Conservation (phyloP, 2,888 invertebrate genomes). For the Dolichopus griseipennis region DNA sequence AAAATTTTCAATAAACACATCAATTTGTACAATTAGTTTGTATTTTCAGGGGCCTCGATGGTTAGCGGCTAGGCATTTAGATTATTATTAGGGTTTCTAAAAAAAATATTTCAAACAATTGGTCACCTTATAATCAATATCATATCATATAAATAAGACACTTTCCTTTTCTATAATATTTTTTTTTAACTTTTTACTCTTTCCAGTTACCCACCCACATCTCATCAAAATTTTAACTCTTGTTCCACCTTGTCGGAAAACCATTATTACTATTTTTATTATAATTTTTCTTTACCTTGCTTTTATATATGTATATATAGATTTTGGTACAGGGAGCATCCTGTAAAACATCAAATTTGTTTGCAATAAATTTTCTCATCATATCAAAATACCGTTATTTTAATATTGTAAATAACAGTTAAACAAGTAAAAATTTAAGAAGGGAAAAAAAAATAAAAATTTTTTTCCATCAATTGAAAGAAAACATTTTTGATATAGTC, state of each 20-base stretch:
- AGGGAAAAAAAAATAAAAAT: background rate
- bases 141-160: too few relatives aligned
- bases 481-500: background rate
- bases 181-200: too few relatives aligned
- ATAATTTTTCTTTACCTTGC: background rate
- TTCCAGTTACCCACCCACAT: too few relatives aligned
- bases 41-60: too few relatives aligned
- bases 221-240: background rate
- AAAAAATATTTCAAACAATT: too few relatives aligned
- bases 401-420: background rate
- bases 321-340: background rate
- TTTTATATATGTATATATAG: background rate
- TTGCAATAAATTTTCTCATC: slow-evolving; percentile 8
- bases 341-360: slow-evolving; percentile 1
- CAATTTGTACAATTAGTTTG: too few relatives aligned
- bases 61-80: too few relatives aligned
- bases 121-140: too few relatives aligned
- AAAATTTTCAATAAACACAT: too few relatives aligned
- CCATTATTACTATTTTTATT: background rate
- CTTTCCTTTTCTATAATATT: too few relatives aligned
- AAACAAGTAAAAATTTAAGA: background rate
- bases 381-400: slow-evolving; percentile 4
- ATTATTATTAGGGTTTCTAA: too few relatives aligned
- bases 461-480: background rate
- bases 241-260: background rate